A percentile compares a stretch with the other conserved stretches of the same genome.
Evolutionary conservation across 53 echinoderm and acorn worm genomes (phyloP).

Genomic region (Mesocentrotus franciscanus): DNA sequence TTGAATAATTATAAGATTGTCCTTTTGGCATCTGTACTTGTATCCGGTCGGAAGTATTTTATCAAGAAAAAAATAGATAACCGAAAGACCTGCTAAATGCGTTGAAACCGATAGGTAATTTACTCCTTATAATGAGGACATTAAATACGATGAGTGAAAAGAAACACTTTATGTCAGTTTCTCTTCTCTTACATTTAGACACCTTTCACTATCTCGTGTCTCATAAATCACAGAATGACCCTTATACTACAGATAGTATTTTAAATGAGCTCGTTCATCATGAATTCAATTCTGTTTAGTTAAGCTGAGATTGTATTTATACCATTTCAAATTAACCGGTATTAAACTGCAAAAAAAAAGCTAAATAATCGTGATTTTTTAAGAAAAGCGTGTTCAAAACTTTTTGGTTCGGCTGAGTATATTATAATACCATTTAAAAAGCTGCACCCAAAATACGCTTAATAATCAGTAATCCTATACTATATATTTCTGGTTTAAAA

Average conservation of each 20-base stretch:
- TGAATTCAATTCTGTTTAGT: not conserved
- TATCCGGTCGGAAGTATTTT: not conserved
- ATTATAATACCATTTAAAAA: too few species aligned
- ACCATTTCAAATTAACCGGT: too few species aligned
- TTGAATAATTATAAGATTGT: not conserved
- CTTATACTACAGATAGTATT: too few species aligned
- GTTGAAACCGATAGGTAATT: not conserved
- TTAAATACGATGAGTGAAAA: not conserved
- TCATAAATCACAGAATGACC: too few species aligned
- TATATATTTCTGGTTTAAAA: too few species aligned
- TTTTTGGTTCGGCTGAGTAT: too few species aligned
- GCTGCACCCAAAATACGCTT: too few species aligned
- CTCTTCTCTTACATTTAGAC: not conserved
- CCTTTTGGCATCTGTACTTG: not conserved
- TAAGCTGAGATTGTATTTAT: not conserved
- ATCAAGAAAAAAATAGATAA: not conserved
- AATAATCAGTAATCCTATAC: too few species aligned
- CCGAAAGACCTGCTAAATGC: not conserved
- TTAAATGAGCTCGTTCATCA: not conserved
- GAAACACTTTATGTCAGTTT: not conserved
- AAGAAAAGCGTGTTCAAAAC: too few species aligned
- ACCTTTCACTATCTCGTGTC: not conserved
- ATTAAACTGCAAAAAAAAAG: too few species aligned
- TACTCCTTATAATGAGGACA: not conserved
- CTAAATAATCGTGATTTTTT: too few species aligned